Conservation (phyloP, 2,113 vertebrate genomes). For the Echinops telfairi region DNA sequence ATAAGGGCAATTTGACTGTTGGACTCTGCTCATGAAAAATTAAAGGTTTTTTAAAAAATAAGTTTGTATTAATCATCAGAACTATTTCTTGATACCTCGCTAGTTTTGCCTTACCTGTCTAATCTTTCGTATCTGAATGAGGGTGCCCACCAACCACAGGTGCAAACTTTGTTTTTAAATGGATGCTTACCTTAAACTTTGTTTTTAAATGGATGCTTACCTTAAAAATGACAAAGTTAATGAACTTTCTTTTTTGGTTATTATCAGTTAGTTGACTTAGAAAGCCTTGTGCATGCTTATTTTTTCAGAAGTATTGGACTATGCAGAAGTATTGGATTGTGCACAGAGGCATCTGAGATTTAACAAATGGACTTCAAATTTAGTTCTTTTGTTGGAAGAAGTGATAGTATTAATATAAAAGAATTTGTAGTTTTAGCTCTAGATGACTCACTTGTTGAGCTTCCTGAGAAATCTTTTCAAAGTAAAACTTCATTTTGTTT, state of each 20-base stretch:
- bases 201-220: not conserved
- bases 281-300: not conserved
- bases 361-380: not conserved
- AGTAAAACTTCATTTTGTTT: not conserved
- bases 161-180: not conserved
- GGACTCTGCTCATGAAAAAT: too few relatives aligned
- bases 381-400: not conserved
- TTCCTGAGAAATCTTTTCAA: not conserved
- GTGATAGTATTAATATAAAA: not conserved
- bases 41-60: too few relatives aligned
- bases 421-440: not conserved
- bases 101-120: not conserved
- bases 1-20: not conserved
- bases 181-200: not conserved
- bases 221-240: not conserved
- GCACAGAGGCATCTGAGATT: not conserved
- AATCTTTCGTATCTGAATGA: not conserved
- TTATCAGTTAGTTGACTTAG: not conserved
- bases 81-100: not conserved
- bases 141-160: rapidly evolving
- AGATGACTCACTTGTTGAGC: not conserved
- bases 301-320: not conserved
- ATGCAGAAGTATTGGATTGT: not conserved
- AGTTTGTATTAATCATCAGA: not conserved
- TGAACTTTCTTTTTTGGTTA: not conserved